Base-by-base conservation (phyloP, 2,113 vertebrate genomes). In the Mus spicilegus region DNA sequence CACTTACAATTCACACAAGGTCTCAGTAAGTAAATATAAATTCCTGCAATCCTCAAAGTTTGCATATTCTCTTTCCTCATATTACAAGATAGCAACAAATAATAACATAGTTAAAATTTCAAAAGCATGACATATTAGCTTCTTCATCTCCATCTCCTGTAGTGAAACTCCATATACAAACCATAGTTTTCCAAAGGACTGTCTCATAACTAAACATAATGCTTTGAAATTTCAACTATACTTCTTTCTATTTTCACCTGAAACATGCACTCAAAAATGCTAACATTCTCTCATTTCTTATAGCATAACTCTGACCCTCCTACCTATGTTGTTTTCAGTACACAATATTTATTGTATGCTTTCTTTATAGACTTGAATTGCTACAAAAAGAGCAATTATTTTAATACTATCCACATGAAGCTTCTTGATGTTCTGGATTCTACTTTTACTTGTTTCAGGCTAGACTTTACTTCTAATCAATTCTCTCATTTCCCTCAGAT, bases 1-100 rank as follows among this genome's bases (percentile, higher is more conserved):
- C 63, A 76, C 63, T 72, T 87, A 93, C 76, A 89, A 92, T 69
- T 96, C 65, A 17, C 95, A 97, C 56, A 84, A 96, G 73, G 96
- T 96, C 70, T 97, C 69, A 93, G 91, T 96, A 73, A 97, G 85
- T 7, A 95, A 54, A 97, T 30, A 26, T 92, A 49, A 95, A 87
- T 95, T 97, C 95, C 61, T 92, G 84, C 78, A n/a, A 69, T 94
- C 85, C 90, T 95, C 49, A 85, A 56, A 81, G 39, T 14, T 92
- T 0, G 36, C 4, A 65, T 96, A 13, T 88, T 97, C 93, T 95
- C 84, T 93, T 58, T 72, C 73, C 13, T 91, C 49, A 89, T 91
- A 96, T 89, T 91, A n/a, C 69, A 95, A 95, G 58, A 65, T 84
- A 61, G 69, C 58, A 93, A 87, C 76, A 96, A 96, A 95, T 91